Evolutionary conservation across 2,888 invertebrate species (phyloP).

Genomic region (Maniola hyperantus): DNA sequence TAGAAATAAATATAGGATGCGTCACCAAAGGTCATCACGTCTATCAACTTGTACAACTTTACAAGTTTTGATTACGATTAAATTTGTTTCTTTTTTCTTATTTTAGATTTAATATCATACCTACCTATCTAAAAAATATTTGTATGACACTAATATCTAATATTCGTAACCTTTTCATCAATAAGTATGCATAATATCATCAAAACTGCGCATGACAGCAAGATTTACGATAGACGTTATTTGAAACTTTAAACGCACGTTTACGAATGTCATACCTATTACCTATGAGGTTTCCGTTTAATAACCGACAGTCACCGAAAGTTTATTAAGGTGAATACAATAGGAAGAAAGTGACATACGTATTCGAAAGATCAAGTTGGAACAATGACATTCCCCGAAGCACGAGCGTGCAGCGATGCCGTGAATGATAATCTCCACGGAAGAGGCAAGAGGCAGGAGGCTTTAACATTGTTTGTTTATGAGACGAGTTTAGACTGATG

Average conservation of each 20-base stretch:
- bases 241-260: neutral
- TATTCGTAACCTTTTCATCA: no score
- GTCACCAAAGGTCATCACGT: no score
- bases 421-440: conserved; percentile 44
- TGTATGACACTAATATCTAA: no score
- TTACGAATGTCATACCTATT: neutral
- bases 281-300: neutral
- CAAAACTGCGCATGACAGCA: neutral
- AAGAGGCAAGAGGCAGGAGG: conserved; percentile 5
- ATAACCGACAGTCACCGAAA: conserved; percentile 9
- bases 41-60: no score
- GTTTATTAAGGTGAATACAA: conserved; percentile 61
- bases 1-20: no score
- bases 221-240: neutral
- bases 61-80: no score
- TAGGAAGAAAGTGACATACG: conserved; percentile 61
- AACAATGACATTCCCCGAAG: conserved; percentile 67
- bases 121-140: neutral
- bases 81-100: no score
- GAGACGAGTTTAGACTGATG: conserved; percentile 24
- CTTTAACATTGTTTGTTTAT: conserved; percentile 29
- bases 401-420: conserved; percentile 42
- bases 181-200: neutral
- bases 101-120: neutral
- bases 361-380: conserved; percentile 48